A percentile compares a stretch with the other conserved stretches of the same genome.
These are phyloP conservation scores for Cephus nigrinus DNA, from an alignment of 2,888 invertebrate genomes.

Conservation along the genomic window DNA sequence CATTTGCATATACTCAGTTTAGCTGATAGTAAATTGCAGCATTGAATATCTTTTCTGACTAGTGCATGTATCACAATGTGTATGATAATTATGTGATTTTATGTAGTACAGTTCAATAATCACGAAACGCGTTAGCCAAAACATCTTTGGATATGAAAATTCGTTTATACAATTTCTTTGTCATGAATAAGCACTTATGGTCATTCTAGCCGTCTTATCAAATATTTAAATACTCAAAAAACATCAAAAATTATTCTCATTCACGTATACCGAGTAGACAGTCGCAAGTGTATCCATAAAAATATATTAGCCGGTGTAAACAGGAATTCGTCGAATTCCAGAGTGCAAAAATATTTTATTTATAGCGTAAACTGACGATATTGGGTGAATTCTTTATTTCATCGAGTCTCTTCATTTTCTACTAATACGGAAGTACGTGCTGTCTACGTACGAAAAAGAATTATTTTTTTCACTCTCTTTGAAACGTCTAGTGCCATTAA, in stretches of 20 bases:
- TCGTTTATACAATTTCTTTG: neutral
- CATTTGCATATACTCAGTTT: neutral
- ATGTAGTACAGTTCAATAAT: neutral
- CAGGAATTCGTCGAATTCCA: neutral
- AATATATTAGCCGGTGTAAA: neutral
- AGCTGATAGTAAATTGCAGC: neutral
- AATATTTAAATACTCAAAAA: neutral
- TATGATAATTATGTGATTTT: neutral
- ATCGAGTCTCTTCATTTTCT: neutral
- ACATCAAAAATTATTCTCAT: too few species aligned
- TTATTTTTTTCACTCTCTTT: neutral
- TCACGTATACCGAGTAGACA: neutral
- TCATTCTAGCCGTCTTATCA: neutral
- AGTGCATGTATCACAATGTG: neutral
- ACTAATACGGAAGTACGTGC: neutral
- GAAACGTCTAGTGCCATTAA: neutral
- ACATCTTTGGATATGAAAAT: neutral
- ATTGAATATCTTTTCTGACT: neutral
- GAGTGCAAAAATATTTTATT: neutral
- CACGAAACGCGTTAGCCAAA: neutral
- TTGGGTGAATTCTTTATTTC: neutral
- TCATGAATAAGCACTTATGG: neutral
- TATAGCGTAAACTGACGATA: neutral
- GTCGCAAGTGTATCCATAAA: neutral
- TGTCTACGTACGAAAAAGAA: neutral